phyloP scores from a whole-genome alignment of 1,140 invertebrate species.

The Palaemon carinicauda region DNA sequence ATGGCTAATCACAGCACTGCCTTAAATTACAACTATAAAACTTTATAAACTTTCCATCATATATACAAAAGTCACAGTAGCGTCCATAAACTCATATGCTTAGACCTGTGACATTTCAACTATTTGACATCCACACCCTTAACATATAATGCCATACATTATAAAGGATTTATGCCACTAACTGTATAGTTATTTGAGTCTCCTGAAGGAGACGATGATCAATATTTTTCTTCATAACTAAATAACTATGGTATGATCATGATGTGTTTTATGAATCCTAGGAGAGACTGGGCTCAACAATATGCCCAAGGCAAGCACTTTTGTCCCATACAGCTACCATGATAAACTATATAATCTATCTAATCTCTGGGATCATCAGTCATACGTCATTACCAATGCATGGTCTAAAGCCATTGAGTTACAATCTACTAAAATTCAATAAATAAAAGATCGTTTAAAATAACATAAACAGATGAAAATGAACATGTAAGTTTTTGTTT shows the following conservation, averaged over 20 bases:
- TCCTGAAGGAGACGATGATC: constrained; percentile 25
- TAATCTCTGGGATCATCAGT: constrained; percentile 23
- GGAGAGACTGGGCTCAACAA: constrained; percentile 6
- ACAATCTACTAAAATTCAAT: constrained; percentile 13
- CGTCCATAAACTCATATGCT: constrained; percentile 7
- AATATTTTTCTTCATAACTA: not conserved
- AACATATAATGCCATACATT: constrained; percentile 22
- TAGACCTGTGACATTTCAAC: not conserved
- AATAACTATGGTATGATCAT: not conserved
- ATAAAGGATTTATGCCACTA: constrained; percentile 23
- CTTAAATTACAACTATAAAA: constrained; percentile 55
- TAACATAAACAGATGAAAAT: too few species aligned
- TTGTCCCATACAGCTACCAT: not conserved
- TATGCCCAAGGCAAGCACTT: not conserved
- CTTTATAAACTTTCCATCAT: constrained; percentile 46
- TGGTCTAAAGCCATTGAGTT: not conserved
- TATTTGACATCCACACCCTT: constrained; percentile 11
- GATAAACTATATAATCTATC: not conserved
- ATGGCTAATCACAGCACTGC: constrained; percentile 53
- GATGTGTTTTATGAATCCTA: constrained; percentile 4
- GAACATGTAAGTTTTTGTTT: too few species aligned
- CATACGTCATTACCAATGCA: constrained; percentile 16
- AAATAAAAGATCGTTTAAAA: constrained; percentile 37
- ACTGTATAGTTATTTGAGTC: constrained; percentile 4
- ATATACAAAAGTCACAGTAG: constrained; percentile 40